A percentile compares a stretch with the other conserved stretches of the same genome.
Conservation (phyloP, 64 coral and sea anemone genomes). For the Platygyra sinensis region DNA sequence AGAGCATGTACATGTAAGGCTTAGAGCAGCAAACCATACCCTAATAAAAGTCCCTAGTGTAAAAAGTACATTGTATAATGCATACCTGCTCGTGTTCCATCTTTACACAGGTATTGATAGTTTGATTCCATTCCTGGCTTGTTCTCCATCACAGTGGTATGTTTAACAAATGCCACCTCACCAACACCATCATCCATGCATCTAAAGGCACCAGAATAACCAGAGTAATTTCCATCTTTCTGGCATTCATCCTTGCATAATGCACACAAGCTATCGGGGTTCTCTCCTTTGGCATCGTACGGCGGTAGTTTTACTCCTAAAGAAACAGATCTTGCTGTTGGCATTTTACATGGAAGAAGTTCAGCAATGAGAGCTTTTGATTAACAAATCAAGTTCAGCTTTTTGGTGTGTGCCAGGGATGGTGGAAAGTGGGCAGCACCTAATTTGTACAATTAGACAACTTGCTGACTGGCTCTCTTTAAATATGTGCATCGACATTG, state of each 20-base stretch:
- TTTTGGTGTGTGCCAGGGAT: no score
- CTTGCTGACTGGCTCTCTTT: no score
- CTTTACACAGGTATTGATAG: constrained; percentile 55
- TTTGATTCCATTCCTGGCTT: neutral
- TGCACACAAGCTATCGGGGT: constrained; percentile 45
- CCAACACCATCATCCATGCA: constrained; percentile 51
- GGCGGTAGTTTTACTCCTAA: neutral
- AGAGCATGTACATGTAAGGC: no score
- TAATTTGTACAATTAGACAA: no score
- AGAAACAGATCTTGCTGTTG: neutral
- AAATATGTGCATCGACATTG: no score
- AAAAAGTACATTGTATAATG: neutral
- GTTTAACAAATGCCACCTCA: constrained; percentile 75
- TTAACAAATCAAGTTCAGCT: no score
- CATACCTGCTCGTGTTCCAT: constrained; percentile 35
- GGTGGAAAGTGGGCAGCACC: no score
- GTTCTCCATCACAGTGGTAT: constrained; percentile 15
- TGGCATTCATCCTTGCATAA: constrained; percentile 5
- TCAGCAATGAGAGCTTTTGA: no score
- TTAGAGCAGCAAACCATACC: no score
- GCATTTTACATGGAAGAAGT: no score
- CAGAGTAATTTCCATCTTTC: neutral
- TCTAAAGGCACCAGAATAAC: constrained; percentile 55
- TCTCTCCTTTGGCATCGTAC: neutral
- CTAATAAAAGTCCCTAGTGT: no score